phyloP scores from a whole-genome alignment of 2,113 vertebrate species.

The Pandion haliaetus region DNA sequence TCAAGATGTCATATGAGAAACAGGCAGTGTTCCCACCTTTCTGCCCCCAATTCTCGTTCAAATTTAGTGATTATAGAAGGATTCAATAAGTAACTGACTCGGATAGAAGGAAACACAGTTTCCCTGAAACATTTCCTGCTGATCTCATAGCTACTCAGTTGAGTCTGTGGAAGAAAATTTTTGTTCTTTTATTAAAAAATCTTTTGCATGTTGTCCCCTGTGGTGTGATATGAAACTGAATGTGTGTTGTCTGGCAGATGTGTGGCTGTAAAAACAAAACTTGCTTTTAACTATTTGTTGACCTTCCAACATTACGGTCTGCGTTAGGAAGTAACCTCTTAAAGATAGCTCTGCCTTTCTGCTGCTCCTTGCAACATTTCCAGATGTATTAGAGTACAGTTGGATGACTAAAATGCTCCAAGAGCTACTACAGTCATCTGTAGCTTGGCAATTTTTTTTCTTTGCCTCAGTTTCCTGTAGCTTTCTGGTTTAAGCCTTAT shows the following conservation, averaged over 20 bases:
- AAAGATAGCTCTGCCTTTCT: neutral
- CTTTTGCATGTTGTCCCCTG: neutral
- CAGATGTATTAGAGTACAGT: neutral
- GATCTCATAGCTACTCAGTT: neutral
- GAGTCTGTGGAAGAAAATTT: neutral
- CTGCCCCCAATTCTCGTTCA: fast-evolving
- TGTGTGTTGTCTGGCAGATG: neutral
- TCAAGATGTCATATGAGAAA: neutral
- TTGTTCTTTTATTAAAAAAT: neutral
- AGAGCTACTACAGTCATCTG: neutral
- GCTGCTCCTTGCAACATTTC: neutral
- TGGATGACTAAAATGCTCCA: neutral
- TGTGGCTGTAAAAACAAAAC: neutral
- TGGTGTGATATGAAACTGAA: neutral
- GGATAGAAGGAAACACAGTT: neutral
- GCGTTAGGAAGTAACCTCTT: neutral
- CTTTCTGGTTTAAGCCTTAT: neutral
- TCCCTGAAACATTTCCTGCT: neutral
- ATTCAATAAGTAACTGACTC: neutral
- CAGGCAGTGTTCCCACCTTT: neutral
- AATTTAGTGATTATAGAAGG: neutral
- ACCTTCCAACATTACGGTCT: neutral
- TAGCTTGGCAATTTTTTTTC: neutral
- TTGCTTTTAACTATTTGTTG: neutral
- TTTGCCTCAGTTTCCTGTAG: neutral